Conservation (phyloP, 2,888 invertebrate species). For the Drosophila mimetica region DNA sequence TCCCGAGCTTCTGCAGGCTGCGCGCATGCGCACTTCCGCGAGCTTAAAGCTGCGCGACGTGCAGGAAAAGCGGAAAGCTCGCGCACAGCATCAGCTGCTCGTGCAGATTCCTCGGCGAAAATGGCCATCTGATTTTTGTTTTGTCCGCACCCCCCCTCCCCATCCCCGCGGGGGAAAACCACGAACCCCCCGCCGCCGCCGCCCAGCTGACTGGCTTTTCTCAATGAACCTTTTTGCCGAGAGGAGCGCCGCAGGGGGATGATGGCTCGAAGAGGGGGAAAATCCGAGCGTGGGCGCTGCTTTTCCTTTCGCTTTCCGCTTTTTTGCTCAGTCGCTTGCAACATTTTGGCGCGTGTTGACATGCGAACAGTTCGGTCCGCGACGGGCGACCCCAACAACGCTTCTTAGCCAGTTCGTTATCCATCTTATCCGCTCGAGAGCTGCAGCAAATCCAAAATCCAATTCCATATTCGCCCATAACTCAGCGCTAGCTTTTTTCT, state of each 20-base stretch:
- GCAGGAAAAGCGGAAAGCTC: slow-evolving; percentile 13
- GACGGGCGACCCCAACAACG: slow-evolving; percentile 49
- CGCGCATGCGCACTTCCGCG: slow-evolving; percentile 39
- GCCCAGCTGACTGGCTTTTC: slow-evolving; percentile 30
- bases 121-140: slow-evolving; percentile 76
- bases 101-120: slow-evolving; percentile 61
- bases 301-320: slow-evolving; percentile 6
- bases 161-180: not conserved
- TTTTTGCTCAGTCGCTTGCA: slow-evolving; percentile 81
- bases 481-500: not conserved
- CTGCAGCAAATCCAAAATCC: slow-evolving; percentile 45
- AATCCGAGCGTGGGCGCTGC: slow-evolving; percentile 22
- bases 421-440: slow-evolving; percentile 62
- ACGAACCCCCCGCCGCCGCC: not conserved
- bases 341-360: slow-evolving; percentile 84
- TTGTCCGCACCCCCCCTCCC: slow-evolving; percentile 33
- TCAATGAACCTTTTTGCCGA: slow-evolving; percentile 60
- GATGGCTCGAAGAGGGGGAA: not conserved
- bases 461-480: not conserved
- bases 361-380: slow-evolving; percentile 76
- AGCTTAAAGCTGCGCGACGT: not conserved
- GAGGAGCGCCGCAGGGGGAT: not conserved
- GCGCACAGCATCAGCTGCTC: slow-evolving; percentile 64
- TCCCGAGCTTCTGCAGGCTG: slow-evolving; percentile 46
- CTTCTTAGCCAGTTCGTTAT: slow-evolving; percentile 71